phyloP scores from a whole-genome alignment of 2,888 invertebrate genomes.

The Synanthedon myopaeformis region DNA sequence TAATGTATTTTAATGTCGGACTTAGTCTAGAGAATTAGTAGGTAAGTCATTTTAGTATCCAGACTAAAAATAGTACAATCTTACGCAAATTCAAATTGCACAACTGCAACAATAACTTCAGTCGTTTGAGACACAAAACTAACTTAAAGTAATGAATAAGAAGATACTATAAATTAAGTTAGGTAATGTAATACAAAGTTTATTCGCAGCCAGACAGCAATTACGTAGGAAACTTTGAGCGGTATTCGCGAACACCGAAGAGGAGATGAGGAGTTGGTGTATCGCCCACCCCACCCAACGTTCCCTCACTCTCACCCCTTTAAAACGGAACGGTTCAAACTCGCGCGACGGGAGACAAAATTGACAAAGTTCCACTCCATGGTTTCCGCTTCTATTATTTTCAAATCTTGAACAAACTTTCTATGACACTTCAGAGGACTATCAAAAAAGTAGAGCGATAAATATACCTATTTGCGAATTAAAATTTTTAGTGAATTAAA shows the following conservation, averaged over 20 bases:
- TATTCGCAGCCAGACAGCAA: slow-evolving; percentile 65
- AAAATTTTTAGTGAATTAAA: no score
- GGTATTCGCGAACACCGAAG: slow-evolving; percentile 60
- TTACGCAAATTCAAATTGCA: background rate
- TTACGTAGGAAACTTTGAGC: slow-evolving; percentile 61
- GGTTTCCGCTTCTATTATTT: slow-evolving; percentile 45
- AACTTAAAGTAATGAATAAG: slow-evolving; percentile 47
- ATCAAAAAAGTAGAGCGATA: slow-evolving; percentile 21
- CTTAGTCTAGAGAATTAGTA: no score
- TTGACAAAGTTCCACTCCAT: slow-evolving; percentile 46
- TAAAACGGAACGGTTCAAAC: slow-evolving; percentile 43
- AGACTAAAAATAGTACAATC: background rate
- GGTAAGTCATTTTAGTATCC: no score
- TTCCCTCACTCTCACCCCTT: slow-evolving; percentile 34
- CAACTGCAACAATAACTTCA: slow-evolving; percentile 6
- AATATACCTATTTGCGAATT: background rate
- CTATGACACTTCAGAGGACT: slow-evolving; percentile 27
- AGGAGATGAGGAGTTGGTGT: slow-evolving; percentile 23
- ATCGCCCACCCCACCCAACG: slow-evolving; percentile 12
- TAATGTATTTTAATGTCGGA: no score
- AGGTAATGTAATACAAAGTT: slow-evolving; percentile 66
- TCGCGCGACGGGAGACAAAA: slow-evolving; percentile 37
- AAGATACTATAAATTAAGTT: slow-evolving; percentile 63
- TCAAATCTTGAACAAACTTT: slow-evolving; percentile 44
- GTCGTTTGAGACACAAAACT: slow-evolving; percentile 35